Evolutionary conservation across 2,888 invertebrate species (phyloP).

Genomic region (Boloria euphrosyne): DNA sequence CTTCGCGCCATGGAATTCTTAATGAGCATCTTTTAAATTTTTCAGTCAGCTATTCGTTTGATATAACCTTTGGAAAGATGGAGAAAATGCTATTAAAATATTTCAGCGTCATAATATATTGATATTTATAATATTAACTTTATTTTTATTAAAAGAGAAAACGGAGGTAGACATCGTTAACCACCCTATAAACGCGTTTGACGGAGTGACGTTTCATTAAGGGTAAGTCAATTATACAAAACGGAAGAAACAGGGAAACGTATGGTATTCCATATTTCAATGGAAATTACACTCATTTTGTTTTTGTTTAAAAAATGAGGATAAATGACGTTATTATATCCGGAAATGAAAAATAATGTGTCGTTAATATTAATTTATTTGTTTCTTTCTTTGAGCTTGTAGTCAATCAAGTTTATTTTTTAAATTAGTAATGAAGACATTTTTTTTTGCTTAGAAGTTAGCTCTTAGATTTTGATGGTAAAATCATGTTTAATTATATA

Average conservation of each 20-base stretch:
- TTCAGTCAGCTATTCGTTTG: too few species aligned
- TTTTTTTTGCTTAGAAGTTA: too few species aligned
- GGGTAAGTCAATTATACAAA: constrained; percentile 60
- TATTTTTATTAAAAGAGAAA: constrained; percentile 11
- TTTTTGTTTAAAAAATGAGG: constrained; percentile 51
- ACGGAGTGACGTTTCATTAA: constrained; percentile 61
- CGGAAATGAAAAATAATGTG: constrained; percentile 49
- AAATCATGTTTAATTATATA: background rate
- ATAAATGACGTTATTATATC: constrained; percentile 46
- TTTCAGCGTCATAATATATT: background rate
- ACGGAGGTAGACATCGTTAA: constrained; percentile 27
- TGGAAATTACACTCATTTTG: constrained; percentile 57
- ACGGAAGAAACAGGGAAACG: constrained; percentile 50
- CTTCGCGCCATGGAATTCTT: background rate
- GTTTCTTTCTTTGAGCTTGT: constrained; percentile 23
- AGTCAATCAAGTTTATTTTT: constrained; percentile 19
- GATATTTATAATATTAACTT: background rate
- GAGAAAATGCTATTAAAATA: too few species aligned
- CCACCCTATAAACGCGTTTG: constrained; percentile 32
- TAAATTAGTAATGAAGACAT: background rate
- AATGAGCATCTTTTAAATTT: background rate
- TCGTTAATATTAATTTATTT: constrained; percentile 54
- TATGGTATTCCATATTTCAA: constrained; percentile 62
- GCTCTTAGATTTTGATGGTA: too few species aligned
- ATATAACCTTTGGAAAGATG: too few species aligned